Base-by-base conservation (phyloP, 2,888 invertebrate species). In the Noctua janthina region DNA sequence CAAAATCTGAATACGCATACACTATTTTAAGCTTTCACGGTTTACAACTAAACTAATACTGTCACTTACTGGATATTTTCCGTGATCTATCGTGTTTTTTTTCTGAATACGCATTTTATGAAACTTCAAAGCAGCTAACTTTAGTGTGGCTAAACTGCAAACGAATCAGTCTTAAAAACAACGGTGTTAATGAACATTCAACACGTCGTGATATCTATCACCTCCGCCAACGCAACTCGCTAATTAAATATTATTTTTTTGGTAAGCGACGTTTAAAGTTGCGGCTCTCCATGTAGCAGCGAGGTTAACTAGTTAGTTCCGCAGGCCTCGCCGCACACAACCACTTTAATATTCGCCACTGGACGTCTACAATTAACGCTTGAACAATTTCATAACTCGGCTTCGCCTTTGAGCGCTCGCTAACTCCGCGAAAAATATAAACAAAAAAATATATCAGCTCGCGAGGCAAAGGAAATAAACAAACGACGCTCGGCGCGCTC, bases 301-400 rank as follows among this genome's bases (percentile, higher is more conserved):
- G 93, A 94, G 95, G 95, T 95, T 94, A 94, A 95, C 95, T 95
- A 95, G 94, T 94, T 95, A 94, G 94, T 94, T 93, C 93, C 92
- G 92, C 92, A 92, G 92, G 93, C 92, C 92, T 91, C 91, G 92
- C 81, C 83, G 88, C 86, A 82, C 88, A 92, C 94, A 91, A 90
- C 94, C 94, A 93, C 95, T 96, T 96, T 96, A 95, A 96, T 96
- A 96, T 96, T 96, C 96, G 94, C 95, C 93, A 93, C 95, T 94
- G 96, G 96, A 93, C 96, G 95, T 96, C 96, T 96, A 95, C 96
- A 96, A 96, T 96, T 96, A 96, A 96, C 96, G 96, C 96, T 96
- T 92, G 90, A 96, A 96, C 96, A 95, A 96, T 96, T 96, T 96
- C 95, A 96, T 95, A 96, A 96, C 96, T 96, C 95, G 92, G 91